Base-by-base conservation (phyloP, 2,888 invertebrate genomes). In the Agrotis ipsilon region DNA sequence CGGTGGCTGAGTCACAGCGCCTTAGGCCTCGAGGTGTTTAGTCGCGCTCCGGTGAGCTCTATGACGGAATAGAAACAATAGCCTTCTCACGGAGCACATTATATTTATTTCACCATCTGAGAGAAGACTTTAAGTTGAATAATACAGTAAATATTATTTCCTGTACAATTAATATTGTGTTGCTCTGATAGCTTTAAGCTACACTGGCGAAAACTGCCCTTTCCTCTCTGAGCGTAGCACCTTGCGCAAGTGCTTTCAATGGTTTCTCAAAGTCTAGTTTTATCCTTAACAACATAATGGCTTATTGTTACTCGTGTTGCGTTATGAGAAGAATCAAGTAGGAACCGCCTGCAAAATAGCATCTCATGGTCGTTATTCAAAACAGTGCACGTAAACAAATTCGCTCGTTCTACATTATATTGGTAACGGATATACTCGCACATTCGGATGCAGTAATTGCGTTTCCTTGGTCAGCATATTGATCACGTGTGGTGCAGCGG, bases 61-160 rank as follows among this genome's bases (percentile, higher is more conserved):
- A 86, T 87, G 91, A 89, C 90, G 91, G 91, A 90, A 90, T 87
- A 87, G 84, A 89, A 90, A 94, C 92, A 93, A 94, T 91, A 87
- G 89, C 87, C 90, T 91, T 91, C 93, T 92, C 91, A 92, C 91
- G 88, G 87, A 86, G 86, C 82, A 80, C 82, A 84, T 83, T 89
- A 81, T 90, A 89, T 91, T 92, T 89, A 89, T 91, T 92, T 89
- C 90, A 86, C 86, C 85, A 91, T 87, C 84, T 85, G 74, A 69
- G 72, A 55, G 65, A 78, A 62, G 68, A 72, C 65, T 80, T 61
- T 52, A 75, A 68, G 71, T 82, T 81, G 69, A 78, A 79, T 80
- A 77, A 81, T 80, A 83, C 71, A 74, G 72, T 68, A 68, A 75
- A 80, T 71, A 75, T 77, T 78, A 75, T 85, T 83, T 84, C 80